These are phyloP conservation scores for Dasyurus viverrinus DNA, from an alignment of 2,113 vertebrate genomes.

Conservation along the genomic window DNA sequence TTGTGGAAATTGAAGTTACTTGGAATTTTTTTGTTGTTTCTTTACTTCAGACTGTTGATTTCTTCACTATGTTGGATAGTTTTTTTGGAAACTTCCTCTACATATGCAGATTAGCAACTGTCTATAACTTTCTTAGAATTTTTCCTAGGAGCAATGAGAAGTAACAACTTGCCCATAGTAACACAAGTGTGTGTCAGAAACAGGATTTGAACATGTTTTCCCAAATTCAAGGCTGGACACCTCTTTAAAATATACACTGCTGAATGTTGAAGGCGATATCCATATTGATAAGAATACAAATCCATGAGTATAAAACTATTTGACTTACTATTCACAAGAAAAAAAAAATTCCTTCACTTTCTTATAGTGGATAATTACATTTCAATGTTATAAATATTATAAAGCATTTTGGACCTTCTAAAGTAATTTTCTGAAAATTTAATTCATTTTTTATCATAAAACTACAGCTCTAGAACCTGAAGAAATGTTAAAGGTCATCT, in stretches of 20 bases:
- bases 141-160: neutral
- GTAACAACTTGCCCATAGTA: neutral
- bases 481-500: neutral
- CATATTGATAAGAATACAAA: neutral
- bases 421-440: neutral
- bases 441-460: neutral
- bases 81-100: neutral
- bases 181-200: neutral
- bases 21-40: neutral
- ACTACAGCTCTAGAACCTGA: neutral
- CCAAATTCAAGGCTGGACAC: neutral
- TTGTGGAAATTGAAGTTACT: neutral
- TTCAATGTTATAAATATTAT: neutral
- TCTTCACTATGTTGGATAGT: neutral
- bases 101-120: neutral
- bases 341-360: neutral
- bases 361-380: neutral
- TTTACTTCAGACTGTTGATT: neutral
- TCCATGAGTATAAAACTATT: neutral
- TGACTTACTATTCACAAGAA: neutral
- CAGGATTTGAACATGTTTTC: neutral
- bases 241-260: neutral
- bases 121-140: neutral
- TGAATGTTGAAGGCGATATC: neutral
- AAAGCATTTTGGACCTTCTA: neutral